Percentiles rank a stretch among this genome's conserved stretches.
These are phyloP conservation scores for Epizoanthus stellaris DNA, from an alignment of 92 coral and sea anemone species.

Conservation along the genomic window DNA sequence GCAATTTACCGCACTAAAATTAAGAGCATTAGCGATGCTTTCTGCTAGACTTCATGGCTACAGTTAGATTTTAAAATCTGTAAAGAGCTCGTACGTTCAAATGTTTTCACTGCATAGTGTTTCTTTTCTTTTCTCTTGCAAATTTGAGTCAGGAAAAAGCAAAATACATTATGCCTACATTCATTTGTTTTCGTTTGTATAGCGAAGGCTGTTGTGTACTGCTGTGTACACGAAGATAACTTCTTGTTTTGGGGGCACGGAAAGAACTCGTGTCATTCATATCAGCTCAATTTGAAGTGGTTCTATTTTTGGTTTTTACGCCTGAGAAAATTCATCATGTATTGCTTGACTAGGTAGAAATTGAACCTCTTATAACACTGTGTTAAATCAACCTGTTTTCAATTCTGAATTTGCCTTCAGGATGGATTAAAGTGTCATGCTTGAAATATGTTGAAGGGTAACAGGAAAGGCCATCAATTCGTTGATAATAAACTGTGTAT, in stretches of 20 bases:
- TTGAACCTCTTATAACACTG: constrained; percentile 26
- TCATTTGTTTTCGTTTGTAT: constrained; percentile 6
- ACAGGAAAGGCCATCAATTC: neutral
- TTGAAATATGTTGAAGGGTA: constrained; percentile 11
- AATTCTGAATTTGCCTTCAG: constrained; percentile 36
- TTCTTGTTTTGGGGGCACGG: neutral
- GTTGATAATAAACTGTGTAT: constrained; percentile 19
- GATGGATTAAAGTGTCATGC: constrained; percentile 47
- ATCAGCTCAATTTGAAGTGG: constrained; percentile 13
- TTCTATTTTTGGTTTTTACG: constrained; percentile 46
- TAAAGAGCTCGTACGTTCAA: neutral
- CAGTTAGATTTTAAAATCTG: constrained; percentile 4
- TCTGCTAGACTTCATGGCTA: constrained; percentile 29
- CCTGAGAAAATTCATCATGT: constrained; percentile 26
- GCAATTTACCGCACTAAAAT: neutral
- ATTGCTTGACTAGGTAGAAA: constrained; percentile 38
- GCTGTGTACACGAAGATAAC: neutral
- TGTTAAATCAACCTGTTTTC: constrained; percentile 42
- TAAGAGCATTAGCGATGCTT: constrained; percentile 12
- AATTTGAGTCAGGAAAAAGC: neutral
- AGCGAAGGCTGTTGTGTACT: neutral
- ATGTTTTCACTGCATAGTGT: neutral
- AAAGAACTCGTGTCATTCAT: constrained; percentile 14
- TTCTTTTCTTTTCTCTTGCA: constrained; percentile 1
- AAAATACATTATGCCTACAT: neutral